Conservation (phyloP, 30 jellyfish, hydroid and myxozoan species). For the Mastigias papua region DNA sequence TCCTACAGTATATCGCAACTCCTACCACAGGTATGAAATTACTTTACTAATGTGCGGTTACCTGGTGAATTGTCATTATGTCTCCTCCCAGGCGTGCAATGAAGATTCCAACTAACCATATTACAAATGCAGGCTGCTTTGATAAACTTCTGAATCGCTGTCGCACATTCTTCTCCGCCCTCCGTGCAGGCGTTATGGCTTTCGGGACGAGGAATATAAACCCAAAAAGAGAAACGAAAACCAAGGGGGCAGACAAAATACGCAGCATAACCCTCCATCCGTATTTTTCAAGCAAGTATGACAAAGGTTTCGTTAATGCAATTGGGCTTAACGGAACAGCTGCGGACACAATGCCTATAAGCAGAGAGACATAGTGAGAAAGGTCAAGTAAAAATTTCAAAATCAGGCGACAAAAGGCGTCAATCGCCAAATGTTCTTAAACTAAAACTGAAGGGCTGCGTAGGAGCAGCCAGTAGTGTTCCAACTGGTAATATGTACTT, state of each 20-base stretch:
- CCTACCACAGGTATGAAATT: no score
- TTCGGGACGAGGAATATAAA: neutral
- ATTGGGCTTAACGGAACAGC: constrained; percentile 22
- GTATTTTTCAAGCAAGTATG: neutral
- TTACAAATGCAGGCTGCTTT: neutral
- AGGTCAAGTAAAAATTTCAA: no score
- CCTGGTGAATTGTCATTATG: constrained; percentile 40
- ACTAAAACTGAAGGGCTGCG: no score
- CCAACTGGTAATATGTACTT: no score
- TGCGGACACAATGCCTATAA: constrained; percentile 1
- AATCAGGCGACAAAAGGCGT: no score
- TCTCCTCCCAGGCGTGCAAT: constrained; percentile 26
- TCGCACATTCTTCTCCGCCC: neutral
- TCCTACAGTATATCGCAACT: no score
- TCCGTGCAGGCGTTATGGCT: no score
- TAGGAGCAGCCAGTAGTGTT: no score
- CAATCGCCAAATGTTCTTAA: no score
- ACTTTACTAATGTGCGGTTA: neutral
- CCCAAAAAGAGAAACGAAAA: neutral
- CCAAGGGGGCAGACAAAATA: constrained; percentile 2
- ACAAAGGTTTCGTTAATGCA: constrained; percentile 8
- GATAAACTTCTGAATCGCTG: neutral
- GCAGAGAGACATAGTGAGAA: no score
- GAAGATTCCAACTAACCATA: constrained; percentile 22
- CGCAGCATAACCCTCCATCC: constrained; percentile 39